phyloP scores from a whole-genome alignment of 2,113 vertebrate genomes.

The Mesocricetus auratus region DNA sequence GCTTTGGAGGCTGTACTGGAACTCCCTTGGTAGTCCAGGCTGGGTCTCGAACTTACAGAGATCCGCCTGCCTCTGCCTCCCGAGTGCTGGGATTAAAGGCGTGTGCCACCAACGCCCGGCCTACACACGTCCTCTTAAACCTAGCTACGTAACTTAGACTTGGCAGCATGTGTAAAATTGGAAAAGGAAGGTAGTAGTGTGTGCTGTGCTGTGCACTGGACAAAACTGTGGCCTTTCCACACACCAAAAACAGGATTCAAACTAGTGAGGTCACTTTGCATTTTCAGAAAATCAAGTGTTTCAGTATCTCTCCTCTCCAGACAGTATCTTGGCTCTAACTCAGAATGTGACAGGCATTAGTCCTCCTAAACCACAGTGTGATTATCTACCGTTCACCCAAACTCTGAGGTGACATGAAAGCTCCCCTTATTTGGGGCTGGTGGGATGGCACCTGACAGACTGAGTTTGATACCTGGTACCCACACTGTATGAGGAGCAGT shows the following conservation, averaged over 20 bases:
- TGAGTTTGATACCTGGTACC: too few species aligned
- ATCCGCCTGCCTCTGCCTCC: too few species aligned
- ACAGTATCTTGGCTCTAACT: neutral
- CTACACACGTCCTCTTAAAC: too few species aligned
- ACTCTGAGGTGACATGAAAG: neutral
- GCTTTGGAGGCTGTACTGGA: too few species aligned
- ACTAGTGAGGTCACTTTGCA: neutral
- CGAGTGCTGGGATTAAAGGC: too few species aligned
- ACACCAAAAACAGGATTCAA: neutral
- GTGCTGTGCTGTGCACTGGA: neutral
- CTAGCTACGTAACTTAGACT: too few species aligned
- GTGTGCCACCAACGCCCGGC: too few species aligned
- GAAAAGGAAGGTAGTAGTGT: neutral
- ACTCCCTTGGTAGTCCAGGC: too few species aligned
- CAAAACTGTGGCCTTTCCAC: neutral
- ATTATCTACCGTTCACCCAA: neutral
- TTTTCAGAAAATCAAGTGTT: constrained; percentile 39
- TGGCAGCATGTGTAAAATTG: neutral
- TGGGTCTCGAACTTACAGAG: too few species aligned
- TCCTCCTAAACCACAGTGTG: neutral
- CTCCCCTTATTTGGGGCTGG: neutral
- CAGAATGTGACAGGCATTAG: neutral
- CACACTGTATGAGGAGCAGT: neutral
- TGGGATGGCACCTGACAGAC: neutral
- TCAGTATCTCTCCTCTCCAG: neutral